A percentile compares a stretch with the other conserved stretches of the same genome.
Evolutionary conservation across 1,140 invertebrate genomes (phyloP).

Genomic region (Leptonema lineaticorne): DNA sequence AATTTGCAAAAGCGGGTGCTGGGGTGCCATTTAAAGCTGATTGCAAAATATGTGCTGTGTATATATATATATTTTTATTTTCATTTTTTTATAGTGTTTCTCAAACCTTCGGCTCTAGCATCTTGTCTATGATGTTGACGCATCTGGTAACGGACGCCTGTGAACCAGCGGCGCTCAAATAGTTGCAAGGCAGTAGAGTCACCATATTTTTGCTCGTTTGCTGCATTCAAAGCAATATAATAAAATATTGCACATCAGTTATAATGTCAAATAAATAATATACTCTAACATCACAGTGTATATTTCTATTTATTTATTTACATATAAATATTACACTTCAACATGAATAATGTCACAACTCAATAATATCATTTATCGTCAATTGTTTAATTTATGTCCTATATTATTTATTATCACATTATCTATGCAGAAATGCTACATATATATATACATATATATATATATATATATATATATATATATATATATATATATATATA

Average conservation of each 20-base stretch:
- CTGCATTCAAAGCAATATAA: neutral
- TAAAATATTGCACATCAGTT: slow-evolving; percentile 3
- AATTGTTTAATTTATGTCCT: no score
- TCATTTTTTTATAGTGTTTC: neutral
- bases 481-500: no score
- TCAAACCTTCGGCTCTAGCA: slow-evolving; percentile 41
- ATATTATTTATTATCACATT: no score
- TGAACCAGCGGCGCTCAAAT: slow-evolving; percentile 34
- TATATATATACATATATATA: no score
- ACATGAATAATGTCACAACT: no score
- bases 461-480: no score
- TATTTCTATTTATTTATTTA: no score
- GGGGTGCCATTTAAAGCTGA: slow-evolving; percentile 18
- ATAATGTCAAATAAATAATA: neutral
- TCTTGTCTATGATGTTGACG: slow-evolving; percentile 33
- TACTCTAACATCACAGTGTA: no score
- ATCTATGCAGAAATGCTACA: no score
- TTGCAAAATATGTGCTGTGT: slow-evolving; percentile 1
- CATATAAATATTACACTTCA: no score
- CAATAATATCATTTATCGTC: no score
- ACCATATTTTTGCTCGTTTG: slow-evolving; percentile 35
- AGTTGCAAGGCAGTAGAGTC: slow-evolving; percentile 38
- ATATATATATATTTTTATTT: neutral
- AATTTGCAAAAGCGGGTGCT: neutral
- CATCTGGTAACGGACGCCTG: slow-evolving; percentile 32